Conservation (phyloP, 1,140 invertebrate species). For the Aphelinus atriplicis region DNA sequence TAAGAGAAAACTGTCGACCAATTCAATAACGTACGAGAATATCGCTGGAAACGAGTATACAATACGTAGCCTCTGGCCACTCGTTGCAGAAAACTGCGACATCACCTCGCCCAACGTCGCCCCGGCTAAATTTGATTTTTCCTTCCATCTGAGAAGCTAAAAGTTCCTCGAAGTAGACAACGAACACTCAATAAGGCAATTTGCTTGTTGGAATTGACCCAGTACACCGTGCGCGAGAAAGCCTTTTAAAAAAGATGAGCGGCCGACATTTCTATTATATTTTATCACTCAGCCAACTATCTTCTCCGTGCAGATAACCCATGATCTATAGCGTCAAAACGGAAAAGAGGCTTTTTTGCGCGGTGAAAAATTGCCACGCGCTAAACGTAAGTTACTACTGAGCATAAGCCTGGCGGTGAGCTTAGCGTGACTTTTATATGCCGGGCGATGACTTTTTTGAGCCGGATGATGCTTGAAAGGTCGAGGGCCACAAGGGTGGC, state of each 20-base stretch:
- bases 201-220: slow-evolving; percentile 62
- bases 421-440: neutral
- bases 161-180: slow-evolving; percentile 52
- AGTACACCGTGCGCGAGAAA: slow-evolving; percentile 28
- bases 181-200: slow-evolving; percentile 65
- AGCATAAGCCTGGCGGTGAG: slow-evolving; percentile 24
- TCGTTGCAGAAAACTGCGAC: slow-evolving; percentile 50
- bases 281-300: slow-evolving; percentile 27
- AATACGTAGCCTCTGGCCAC: slow-evolving; percentile 33
- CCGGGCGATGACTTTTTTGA: slow-evolving; percentile 16
- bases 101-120: slow-evolving; percentile 30
- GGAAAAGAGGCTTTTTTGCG: neutral
- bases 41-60: slow-evolving; percentile 42
- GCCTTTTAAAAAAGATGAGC: slow-evolving; percentile 36
- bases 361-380: slow-evolving; percentile 12
- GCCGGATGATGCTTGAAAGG: slow-evolving; percentile 26
- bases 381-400: slow-evolving; percentile 38
- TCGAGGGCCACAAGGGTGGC: slow-evolving; percentile 13
- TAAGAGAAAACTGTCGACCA: too few species aligned
- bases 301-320: slow-evolving; percentile 9
- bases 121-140: slow-evolving; percentile 59
- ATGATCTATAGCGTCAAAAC: slow-evolving; percentile 16
- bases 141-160: slow-evolving; percentile 63
- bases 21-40: too few species aligned
- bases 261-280: slow-evolving; percentile 26